Evolutionary conservation across 2,113 vertebrate species (phyloP).

Genomic region (Lagopus leucura): DNA sequence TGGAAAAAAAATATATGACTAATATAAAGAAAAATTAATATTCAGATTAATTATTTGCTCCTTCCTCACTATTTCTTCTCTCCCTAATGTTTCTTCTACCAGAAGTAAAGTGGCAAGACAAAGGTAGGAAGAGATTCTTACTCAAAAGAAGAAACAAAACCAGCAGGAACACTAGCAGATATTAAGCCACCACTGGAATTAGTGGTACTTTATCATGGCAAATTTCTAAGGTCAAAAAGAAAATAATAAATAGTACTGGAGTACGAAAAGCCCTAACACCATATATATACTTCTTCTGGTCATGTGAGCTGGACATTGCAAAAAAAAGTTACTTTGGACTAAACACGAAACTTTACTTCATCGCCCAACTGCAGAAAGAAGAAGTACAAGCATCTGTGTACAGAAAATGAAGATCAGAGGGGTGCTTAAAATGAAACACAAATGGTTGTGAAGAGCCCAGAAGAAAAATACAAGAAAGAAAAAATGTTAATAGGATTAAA

Average conservation of each 20-base stretch:
- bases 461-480: neutral
- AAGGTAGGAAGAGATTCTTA: neutral
- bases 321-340: neutral
- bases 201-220: neutral
- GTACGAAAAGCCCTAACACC: neutral
- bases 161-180: neutral
- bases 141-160: neutral
- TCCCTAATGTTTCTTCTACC: neutral
- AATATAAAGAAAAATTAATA: neutral
- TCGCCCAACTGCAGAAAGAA: neutral
- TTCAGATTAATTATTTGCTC: neutral
- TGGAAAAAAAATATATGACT: neutral
- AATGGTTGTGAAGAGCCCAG: neutral
- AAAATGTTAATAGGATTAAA: neutral
- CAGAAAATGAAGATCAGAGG: neutral
- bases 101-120: neutral
- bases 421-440: neutral
- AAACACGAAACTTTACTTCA: neutral
- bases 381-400: fast-evolving
- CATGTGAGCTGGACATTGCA: too few species aligned
- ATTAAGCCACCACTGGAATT: neutral
- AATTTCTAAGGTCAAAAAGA: neutral
- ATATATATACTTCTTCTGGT: neutral
- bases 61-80: neutral
- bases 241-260: fast-evolving